Base-by-base conservation (phyloP, 1,140 invertebrate genomes). In the Lasioglossum baleicum region DNA sequence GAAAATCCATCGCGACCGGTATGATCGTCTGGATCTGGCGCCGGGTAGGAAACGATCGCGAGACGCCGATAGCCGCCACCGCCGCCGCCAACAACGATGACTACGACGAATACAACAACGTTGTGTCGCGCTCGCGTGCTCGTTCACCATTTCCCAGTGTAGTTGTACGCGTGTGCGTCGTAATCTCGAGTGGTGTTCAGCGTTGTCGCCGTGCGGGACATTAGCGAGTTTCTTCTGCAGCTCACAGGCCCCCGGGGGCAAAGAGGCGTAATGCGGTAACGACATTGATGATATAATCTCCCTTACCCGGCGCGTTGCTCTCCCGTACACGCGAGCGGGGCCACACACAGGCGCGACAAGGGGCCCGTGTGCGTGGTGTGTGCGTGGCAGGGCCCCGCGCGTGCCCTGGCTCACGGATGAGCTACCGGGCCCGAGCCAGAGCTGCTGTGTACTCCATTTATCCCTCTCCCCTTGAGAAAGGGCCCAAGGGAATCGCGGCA, bases 251-350 rank as follows among this genome's bases (percentile, higher is more conserved):
- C 80, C 79, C 53, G 71, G 69, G 81, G 79, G 80, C 79, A 79
- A 83, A 84, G 79, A 88, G 83, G 88, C 88, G 89, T 91, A 91
- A 91, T 88, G 86, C 85, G 70, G 90, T 91, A 89, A 90, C 86
- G 89, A 91, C 89, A 86, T 89, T 91, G 90, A 91, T 88, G 90
- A 91, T 91, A 90, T 90, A 91, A 90, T 91, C 90, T 89, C 82
- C 83, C 81, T 83, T 87, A 84, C 81, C 71, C 64, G 78, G 68
- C 67, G 77, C 72, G 64, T 85, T 64, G 83, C 75, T 70, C 69
- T 44, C 72, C 75, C 42, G 51, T 65, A 64, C 20, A 65, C 53
- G 72, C 58, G 56, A 75, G 60, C 56, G 63, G 56, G 20, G 51
- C 51, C 51, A 53, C 51, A 22, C 56, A 22, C 56, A 58, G 20